These are phyloP conservation scores for Hormiphora californensis DNA, from an alignment of 37 sponge, comb jelly and placozoan species.

Conservation along the genomic window DNA sequence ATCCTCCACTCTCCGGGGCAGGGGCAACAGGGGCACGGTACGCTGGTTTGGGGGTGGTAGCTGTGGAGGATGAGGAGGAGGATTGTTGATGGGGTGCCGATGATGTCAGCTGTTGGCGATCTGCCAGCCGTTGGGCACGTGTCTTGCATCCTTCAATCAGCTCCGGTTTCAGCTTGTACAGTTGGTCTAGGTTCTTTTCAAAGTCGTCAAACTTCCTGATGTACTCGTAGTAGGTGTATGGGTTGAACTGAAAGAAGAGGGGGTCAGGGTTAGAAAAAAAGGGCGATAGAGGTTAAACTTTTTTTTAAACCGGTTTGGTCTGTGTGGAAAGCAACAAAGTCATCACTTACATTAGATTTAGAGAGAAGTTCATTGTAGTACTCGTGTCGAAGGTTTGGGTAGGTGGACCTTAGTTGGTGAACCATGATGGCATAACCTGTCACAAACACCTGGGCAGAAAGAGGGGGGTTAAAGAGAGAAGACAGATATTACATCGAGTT, in stretches of 20 bases:
- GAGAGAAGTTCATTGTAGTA: neutral
- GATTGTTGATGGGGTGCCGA: neutral
- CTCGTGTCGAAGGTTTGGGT: slow-evolving; percentile 37
- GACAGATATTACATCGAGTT: neutral
- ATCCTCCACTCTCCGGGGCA: neutral
- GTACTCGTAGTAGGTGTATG: slow-evolving; percentile 54
- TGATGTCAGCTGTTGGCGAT: neutral
- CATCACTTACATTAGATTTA: slow-evolving; percentile 31
- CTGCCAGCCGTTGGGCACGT: slow-evolving; percentile 27
- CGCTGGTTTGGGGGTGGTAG: neutral
- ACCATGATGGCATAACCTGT: slow-evolving; percentile 52
- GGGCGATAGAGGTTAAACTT: neutral
- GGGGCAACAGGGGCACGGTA: neutral
- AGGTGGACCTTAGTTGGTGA: neutral
- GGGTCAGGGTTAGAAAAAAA: neutral
- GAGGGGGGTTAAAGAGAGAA: neutral
- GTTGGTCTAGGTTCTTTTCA: neutral
- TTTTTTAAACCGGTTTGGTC: no score
- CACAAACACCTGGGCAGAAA: slow-evolving; percentile 9
- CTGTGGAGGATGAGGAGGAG: neutral
- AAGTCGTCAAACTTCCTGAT: slow-evolving; percentile 20
- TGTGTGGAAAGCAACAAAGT: neutral
- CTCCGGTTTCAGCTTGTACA: slow-evolving; percentile 24
- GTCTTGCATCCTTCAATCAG: slow-evolving; percentile 20
- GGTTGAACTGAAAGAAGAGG: slow-evolving; percentile 40